Conservation (phyloP, 2,888 invertebrate species). For the Helleia helle region DNA sequence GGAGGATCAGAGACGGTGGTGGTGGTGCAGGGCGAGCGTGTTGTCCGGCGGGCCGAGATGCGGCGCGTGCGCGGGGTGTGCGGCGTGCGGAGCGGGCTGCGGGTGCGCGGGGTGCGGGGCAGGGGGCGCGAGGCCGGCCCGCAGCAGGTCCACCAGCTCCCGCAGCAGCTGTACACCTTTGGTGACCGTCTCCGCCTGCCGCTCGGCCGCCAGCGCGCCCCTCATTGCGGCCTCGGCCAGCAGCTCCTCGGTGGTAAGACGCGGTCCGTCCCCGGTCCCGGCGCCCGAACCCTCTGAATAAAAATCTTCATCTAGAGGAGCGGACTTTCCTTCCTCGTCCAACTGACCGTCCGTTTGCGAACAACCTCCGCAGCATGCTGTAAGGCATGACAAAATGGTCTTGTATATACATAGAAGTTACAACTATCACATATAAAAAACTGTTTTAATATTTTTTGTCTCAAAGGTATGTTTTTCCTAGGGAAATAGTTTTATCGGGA, state of each 20-base stretch:
- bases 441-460: too few relatives aligned
- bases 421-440: too few relatives aligned
- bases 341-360: constrained; percentile 31
- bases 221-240: constrained; percentile 64
- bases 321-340: constrained; percentile 52
- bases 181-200: constrained; percentile 54
- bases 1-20: constrained; percentile 21
- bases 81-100: constrained; percentile 33
- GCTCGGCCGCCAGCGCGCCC: constrained; percentile 58
- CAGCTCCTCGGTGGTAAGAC: constrained; percentile 52
- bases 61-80: constrained; percentile 19
- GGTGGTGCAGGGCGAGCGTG: constrained; percentile 24
- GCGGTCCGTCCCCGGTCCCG: constrained; percentile 25
- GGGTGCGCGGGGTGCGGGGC: constrained; percentile 28
- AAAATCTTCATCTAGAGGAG: constrained; percentile 49
- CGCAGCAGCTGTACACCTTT: constrained; percentile 43
- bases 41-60: constrained; percentile 41
- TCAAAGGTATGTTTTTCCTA: too few relatives aligned
- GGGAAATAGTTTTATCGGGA: too few relatives aligned
- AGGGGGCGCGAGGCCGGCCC: constrained; percentile 73
- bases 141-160: constrained; percentile 60
- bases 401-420: too few relatives aligned
- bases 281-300: constrained; percentile 41
- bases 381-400: background rate
- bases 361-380: constrained; percentile 15